Evolutionary conservation across 2,888 invertebrate species (phyloP).

Genomic region (Diarsia mendica): DNA sequence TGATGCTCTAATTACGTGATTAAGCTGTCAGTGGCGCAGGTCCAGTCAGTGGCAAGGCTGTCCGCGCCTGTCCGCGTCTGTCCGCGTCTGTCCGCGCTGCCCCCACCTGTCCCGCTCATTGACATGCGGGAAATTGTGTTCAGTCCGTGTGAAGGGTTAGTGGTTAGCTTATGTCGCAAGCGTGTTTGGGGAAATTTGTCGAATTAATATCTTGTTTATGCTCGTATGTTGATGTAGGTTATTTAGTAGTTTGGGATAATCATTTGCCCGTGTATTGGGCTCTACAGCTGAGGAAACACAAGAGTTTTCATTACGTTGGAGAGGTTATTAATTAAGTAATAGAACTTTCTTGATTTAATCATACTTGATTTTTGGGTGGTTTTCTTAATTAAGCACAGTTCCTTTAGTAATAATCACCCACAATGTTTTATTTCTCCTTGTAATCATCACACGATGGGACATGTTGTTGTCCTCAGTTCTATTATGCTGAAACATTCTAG

Average conservation of each 20-base stretch:
- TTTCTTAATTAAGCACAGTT: background rate
- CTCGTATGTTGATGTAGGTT: constrained; percentile 33
- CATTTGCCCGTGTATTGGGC: constrained; percentile 14
- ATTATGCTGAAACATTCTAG: background rate
- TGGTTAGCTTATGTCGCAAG: constrained; percentile 32
- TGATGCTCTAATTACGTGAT: constrained; percentile 5
- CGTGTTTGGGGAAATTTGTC: constrained; percentile 36
- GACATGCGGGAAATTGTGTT: constrained; percentile 44
- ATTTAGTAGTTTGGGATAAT: constrained; percentile 39
- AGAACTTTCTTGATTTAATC: constrained; percentile 3
- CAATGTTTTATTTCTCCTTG: background rate
- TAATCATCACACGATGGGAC: background rate
- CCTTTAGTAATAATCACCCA: background rate
- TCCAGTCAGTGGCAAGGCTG: constrained; percentile 1
- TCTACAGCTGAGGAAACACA: constrained; percentile 9
- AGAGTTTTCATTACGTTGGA: background rate
- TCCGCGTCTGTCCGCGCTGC: background rate
- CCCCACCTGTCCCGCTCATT: constrained; percentile 34
- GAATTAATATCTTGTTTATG: constrained; percentile 45
- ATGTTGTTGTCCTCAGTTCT: background rate
- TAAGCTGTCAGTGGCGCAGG: background rate
- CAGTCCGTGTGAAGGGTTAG: constrained; percentile 36
- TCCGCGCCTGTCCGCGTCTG: background rate
- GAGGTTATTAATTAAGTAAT: constrained; percentile 18
- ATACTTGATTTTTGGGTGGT: constrained; percentile 1